Percentiles rank a stretch among this genome's conserved stretches.
Conservation (phyloP, 1,140 invertebrate genomes). For the Brachionus plicatilis region DNA sequence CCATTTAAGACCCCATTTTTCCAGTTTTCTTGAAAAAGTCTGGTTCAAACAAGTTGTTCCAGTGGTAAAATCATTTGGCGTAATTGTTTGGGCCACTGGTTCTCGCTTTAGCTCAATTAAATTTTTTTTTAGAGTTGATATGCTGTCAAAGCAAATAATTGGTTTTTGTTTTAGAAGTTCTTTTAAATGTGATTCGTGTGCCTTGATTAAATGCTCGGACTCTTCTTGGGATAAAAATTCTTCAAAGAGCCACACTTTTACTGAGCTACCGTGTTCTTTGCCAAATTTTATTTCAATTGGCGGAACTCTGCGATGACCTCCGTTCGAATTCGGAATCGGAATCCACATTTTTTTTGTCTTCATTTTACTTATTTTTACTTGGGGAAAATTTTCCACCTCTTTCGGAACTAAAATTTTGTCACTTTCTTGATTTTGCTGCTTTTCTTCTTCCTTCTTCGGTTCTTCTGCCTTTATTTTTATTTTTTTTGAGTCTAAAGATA, state of each 20-base stretch:
- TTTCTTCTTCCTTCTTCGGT: not conserved
- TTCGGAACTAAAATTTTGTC: not conserved
- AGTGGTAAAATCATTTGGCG: constrained; percentile 48
- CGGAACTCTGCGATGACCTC: constrained; percentile 46
- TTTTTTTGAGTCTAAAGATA: not conserved
- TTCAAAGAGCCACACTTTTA: constrained; percentile 49
- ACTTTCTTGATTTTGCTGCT: not conserved
- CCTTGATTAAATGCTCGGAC: constrained; percentile 49
- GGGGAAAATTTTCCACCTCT: constrained; percentile 7
- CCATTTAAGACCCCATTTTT: constrained; percentile 49
- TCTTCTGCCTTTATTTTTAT: constrained; percentile 11
- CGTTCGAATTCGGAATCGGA: constrained; percentile 42
- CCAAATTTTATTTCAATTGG: constrained; percentile 45
- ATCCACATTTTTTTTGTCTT: constrained; percentile 41
- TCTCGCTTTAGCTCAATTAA: constrained; percentile 45
- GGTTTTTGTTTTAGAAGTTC: constrained; percentile 45
- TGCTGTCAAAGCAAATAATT: constrained; percentile 51
- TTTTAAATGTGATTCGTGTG: constrained; percentile 49
- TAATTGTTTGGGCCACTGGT: constrained; percentile 43
- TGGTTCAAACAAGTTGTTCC: constrained; percentile 51
- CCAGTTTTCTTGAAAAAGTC: constrained; percentile 48
- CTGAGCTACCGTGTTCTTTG: constrained; percentile 50
- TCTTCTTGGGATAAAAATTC: constrained; percentile 51
- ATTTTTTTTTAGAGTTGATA: constrained; percentile 48
- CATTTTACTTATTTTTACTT: constrained; percentile 2